Evolutionary conservation across 2,888 invertebrate species (phyloP), one percentile per base, ranked within the genome.

Genomic region (Folsomia manolachei): DNA sequence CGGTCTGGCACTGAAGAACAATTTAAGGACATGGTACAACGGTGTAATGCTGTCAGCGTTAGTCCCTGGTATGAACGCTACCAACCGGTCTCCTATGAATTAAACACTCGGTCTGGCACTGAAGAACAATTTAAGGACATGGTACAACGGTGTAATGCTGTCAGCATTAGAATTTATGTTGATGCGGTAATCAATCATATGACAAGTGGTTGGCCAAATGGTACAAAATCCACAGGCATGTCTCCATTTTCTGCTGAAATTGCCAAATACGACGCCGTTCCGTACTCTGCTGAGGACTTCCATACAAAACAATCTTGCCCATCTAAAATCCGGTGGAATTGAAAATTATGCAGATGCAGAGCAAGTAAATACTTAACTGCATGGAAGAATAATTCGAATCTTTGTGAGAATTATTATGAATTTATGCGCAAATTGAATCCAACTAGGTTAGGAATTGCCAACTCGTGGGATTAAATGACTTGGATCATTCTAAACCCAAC

Each of bases 131-230:
- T 86, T 77, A n/a, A n/a, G 78, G 75, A 39, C 83, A 83, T 9
- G 39, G 85, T 86, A 11, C 74, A 82, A 25, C 86, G 92, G 68
- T 95, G 95, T 83, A 94, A 94, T 83, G 85, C 85, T 25, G 93
- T 86, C 68, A 93, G 93, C 27, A 90, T 95, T 83, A 89, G 94
- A 81, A 91, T 95, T 80, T 92, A 90, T 83, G 90, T 89, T 0
- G 93, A 93, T 81, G 87, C 88, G 0, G 88, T 95, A 18, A 86
- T 94, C 72, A 95, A 95, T 84, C 95, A 95, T 83, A 95, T 95
- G 95, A 88, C 91, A 0, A 84, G 87, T 62, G 82, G 85, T 11
- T 85, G 85, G 0, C 63, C 79, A 73, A 82, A 82, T 7, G 77
- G 72, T 19, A 85, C 84, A 81, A 39, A 39, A 39, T 92, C 92